Evolutionary conservation across 2,113 vertebrate genomes (phyloP), one percentile per base, ranked within the genome.

Genomic region (Capreolus pygargus): DNA sequence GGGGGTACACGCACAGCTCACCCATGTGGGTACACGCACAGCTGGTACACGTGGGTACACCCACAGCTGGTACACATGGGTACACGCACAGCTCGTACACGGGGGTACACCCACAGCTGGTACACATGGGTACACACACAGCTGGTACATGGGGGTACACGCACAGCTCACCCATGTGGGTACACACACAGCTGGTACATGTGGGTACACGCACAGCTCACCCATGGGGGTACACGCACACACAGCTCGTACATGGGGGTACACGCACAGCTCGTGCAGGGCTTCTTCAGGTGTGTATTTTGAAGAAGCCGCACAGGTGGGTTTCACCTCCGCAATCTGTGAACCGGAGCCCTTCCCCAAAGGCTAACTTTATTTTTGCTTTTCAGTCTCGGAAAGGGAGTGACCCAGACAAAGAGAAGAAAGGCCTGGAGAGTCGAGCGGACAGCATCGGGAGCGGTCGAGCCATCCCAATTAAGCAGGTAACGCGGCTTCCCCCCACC

Each of bases 381-480:
- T 98, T 98, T 76, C 99, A 99, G 99, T 99, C 99, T 98, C 99
- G 99, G 98, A 99, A 99, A 99, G 99, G 99, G 98, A 99, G 99
- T 96, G 99, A 99, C 98, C 98, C 99, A 97, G 99, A 99, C 99
- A 99, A 99, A 99, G 99, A 99, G 98, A 99, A 99, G 99, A 99
- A 99, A 98, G 99, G 99, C 95, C 98, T 99, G 99, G 99, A 99
- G 98, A 99, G 99, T 97, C 99, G 99, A 3, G 99, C 99, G 60
- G 99, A 99, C 99, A 99, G 99, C 99, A 99, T 99, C 97, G 99
- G 99, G 98, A 99, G 99, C 93, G 99, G 99, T 52, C 99, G 99
- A 0, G 99, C 99, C 97, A 99, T 99, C 99, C 99, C 99, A 99
- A 99, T 99, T 99, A 99, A 99, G 98, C 99, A 99, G 99, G 99